Conservation (phyloP, 2,888 invertebrate genomes). For the Cerastis rubricosa region DNA sequence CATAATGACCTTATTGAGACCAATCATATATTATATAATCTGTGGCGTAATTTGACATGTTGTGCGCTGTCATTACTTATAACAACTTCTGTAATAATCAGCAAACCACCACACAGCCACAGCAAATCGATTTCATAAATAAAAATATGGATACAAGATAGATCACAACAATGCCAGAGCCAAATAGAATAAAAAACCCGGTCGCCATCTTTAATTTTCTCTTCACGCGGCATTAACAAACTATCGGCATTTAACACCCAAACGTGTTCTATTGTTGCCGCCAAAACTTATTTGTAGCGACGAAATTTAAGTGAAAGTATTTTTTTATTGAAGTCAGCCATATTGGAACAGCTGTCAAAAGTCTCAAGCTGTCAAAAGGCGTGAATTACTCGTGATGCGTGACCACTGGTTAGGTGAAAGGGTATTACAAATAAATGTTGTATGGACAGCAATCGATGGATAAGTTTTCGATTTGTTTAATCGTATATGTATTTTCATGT, state of each 20-base stretch:
- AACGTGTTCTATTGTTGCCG: conserved; percentile 78
- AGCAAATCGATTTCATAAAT: conserved; percentile 28
- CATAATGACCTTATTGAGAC: conserved; percentile 43
- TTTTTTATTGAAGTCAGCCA: conserved; percentile 68
- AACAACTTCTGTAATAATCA: conserved; percentile 34
- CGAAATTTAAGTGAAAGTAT: conserved; percentile 83
- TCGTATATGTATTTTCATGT: conserved; percentile 70
- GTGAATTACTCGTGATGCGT: conserved; percentile 64
- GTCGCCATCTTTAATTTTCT: conserved; percentile 76
- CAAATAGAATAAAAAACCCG: conserved; percentile 21
- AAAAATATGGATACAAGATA: conserved; percentile 45
- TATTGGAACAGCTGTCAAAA: conserved; percentile 78
- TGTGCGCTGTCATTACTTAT: conserved; percentile 45
- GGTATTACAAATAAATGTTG: conserved; percentile 56
- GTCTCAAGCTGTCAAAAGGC: conserved; percentile 71
- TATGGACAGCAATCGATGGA: conserved; percentile 59
- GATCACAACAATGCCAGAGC: conserved; percentile 8
- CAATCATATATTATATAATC: conserved; percentile 54
- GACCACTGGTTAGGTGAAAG: conserved; percentile 70
- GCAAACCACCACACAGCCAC: conserved; percentile 27
- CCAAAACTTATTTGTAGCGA: conserved; percentile 73
- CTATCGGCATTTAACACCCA: conserved; percentile 78
- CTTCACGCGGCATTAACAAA: conserved; percentile 78
- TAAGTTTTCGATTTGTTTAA: conserved; percentile 66
- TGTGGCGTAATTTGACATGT: conserved; percentile 43